Conservation (phyloP, 2,888 invertebrate genomes). For the Chrysopilus asiliformis region DNA sequence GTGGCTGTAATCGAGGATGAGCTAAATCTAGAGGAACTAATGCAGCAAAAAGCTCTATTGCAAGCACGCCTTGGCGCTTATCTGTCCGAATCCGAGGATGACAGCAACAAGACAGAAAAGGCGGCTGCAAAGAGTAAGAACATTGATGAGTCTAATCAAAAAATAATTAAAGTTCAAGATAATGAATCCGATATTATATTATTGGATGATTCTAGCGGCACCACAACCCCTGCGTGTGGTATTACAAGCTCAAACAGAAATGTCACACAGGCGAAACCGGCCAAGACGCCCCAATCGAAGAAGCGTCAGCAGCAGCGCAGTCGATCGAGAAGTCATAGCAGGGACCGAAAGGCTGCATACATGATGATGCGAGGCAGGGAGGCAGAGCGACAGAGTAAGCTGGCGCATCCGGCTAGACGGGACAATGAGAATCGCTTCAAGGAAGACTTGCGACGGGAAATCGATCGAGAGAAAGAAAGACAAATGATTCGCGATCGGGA, state of each 20-base stretch:
- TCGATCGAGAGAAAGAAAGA: constrained; percentile 37
- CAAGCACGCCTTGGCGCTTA: constrained; percentile 69
- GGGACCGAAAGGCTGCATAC: constrained; percentile 25
- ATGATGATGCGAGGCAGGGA: constrained; percentile 28
- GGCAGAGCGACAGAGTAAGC: constrained; percentile 5
- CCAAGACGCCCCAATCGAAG: constrained; percentile 14
- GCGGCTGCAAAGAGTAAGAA: constrained; percentile 13
- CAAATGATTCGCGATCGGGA: constrained; percentile 33
- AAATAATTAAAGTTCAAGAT: constrained; percentile 32
- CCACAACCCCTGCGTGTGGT: constrained; percentile 35
- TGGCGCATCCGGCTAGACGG: constrained; percentile 29
- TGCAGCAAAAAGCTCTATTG: constrained; percentile 74
- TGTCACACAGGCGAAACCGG: too few relatives aligned
- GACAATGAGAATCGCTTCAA: constrained; percentile 33
- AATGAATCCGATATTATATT: constrained; percentile 45
- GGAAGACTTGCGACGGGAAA: constrained; percentile 36
- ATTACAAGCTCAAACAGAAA: constrained; percentile 28
- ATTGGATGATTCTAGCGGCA: constrained; percentile 51
- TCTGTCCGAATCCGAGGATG: constrained; percentile 52
- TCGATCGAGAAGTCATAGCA: constrained; percentile 26
- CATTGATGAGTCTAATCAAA: constrained; percentile 23
- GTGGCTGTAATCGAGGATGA: constrained; percentile 70
- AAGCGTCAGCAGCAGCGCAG: constrained; percentile 18
- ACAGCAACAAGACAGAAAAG: constrained; percentile 23
- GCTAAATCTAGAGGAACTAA: constrained; percentile 74